These are phyloP conservation scores for Magallana ariakensis DNA, from an alignment of 1,140 invertebrate genomes.

Conservation along the genomic window DNA sequence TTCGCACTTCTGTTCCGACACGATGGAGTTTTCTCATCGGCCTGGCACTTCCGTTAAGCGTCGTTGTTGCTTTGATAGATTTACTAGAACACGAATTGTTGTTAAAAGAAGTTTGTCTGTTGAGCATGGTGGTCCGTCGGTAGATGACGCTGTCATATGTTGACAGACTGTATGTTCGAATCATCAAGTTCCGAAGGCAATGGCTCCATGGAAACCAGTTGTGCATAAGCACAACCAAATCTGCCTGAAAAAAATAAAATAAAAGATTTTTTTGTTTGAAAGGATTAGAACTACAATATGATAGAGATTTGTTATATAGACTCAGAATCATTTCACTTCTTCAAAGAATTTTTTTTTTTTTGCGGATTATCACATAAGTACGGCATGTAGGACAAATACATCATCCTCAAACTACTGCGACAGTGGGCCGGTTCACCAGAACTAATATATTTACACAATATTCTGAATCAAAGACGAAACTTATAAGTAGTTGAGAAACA, in stretches of 20 bases:
- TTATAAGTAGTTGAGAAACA: no score
- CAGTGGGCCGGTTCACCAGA: no score
- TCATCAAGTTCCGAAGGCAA: conserved; percentile 55
- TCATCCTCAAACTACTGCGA: no score
- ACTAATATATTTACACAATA: no score
- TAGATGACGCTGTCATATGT: conserved; percentile 54
- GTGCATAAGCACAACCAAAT: conserved; percentile 56
- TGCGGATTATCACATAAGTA: no score
- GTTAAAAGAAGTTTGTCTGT: neutral
- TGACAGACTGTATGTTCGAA: conserved; percentile 49
- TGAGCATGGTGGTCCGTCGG: conserved; percentile 23
- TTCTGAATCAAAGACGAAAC: no score
- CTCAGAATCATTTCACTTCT: no score
- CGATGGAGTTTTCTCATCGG: neutral
- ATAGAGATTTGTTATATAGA: no score
- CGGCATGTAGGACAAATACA: no score
- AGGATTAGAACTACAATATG: no score
- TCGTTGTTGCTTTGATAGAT: neutral
- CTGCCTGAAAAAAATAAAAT: conserved; percentile 56
- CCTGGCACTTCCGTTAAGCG: conserved; percentile 10
- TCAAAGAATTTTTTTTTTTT: no score
- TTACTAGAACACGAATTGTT: conserved; percentile 20
- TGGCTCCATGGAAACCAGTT: conserved; percentile 59
- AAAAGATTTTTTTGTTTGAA: neutral
- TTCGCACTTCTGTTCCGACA: conserved; percentile 34